Conservation (phyloP, 2,888 invertebrate species). For the Nomada ferruginata region DNA sequence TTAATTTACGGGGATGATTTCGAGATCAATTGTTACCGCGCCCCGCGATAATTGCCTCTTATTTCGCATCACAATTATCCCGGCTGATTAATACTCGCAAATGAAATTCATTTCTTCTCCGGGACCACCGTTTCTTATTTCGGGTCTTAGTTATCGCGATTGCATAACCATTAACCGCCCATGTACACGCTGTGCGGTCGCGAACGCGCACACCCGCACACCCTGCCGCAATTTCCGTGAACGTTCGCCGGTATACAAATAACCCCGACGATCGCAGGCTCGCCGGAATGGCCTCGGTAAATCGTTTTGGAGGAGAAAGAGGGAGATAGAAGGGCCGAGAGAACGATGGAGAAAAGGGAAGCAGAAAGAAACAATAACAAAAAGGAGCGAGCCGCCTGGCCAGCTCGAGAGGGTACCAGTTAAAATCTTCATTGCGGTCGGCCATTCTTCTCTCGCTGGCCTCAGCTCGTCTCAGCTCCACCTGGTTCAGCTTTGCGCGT, state of each 20-base stretch:
- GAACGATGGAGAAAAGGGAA: slow-evolving; percentile 11
- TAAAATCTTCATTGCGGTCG: slow-evolving; percentile 83
- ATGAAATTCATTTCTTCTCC: slow-evolving; percentile 52
- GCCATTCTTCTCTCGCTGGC: slow-evolving; percentile 79
- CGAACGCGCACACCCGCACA: slow-evolving; percentile 21
- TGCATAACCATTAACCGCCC: slow-evolving; percentile 41
- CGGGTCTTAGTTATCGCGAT: slow-evolving; percentile 44
- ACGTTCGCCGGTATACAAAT: slow-evolving; percentile 58
- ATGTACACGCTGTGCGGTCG: slow-evolving; percentile 1
- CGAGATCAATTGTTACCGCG: too few species aligned
- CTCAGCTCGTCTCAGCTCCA: slow-evolving; percentile 68
- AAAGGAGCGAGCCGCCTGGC: slow-evolving; percentile 57
- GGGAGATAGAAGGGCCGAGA: background rate
- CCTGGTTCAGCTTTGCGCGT: slow-evolving; percentile 59
- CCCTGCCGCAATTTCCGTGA: slow-evolving; percentile 54
- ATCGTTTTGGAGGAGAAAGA: slow-evolving; percentile 62
- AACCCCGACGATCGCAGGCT: slow-evolving; percentile 55
- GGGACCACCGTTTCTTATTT: slow-evolving; percentile 49
- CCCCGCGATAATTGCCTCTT: too few species aligned
- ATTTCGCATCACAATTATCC: too few species aligned
- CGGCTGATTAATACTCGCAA: background rate
- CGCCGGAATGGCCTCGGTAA: slow-evolving; percentile 65
- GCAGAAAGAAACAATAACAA: slow-evolving; percentile 68
- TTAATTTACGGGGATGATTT: background rate
- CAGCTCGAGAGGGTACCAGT: slow-evolving; percentile 76